These are phyloP conservation scores for Creontiades dilutus DNA, from an alignment of 2,888 invertebrate species.

Conservation along the genomic window DNA sequence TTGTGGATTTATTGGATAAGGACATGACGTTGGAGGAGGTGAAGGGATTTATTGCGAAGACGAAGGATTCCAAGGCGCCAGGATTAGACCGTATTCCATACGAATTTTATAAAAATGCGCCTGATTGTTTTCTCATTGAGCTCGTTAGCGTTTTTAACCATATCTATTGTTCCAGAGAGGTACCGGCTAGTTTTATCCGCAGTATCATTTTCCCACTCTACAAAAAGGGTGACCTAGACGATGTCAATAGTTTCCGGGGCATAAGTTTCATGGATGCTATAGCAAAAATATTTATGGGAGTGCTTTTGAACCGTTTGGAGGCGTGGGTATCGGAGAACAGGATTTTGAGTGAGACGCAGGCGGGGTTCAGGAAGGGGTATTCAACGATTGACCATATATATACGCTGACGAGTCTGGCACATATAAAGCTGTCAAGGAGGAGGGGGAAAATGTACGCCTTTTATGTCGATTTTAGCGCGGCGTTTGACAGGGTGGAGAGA, in stretches of 20 bases:
- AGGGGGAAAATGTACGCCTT: conserved; percentile 62
- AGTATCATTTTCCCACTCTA: conserved; percentile 62
- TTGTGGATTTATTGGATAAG: neutral
- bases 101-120: conserved; percentile 56
- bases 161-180: conserved; percentile 56
- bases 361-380: conserved; percentile 60
- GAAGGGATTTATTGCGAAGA: neutral
- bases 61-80: conserved; percentile 51
- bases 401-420: conserved; percentile 25
- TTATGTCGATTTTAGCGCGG: conserved; percentile 70
- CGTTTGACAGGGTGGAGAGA: conserved; percentile 20
- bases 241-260: conserved; percentile 49
- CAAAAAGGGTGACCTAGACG: conserved; percentile 30
- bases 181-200: conserved; percentile 55
- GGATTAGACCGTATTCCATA: conserved; percentile 59
- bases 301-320: conserved; percentile 53
- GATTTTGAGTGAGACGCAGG: conserved; percentile 45
- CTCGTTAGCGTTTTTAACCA: conserved; percentile 53
- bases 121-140: conserved; percentile 13
- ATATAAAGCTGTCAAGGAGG: neutral
- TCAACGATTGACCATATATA: conserved; percentile 59
- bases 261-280: conserved; percentile 61
- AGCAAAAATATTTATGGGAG: conserved; percentile 26
- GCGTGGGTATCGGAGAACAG: conserved; percentile 23
- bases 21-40: conserved; percentile 43